These are phyloP conservation scores for Heliconius ismenius DNA, from an alignment of 2,888 invertebrate genomes.

Conservation along the genomic window DNA sequence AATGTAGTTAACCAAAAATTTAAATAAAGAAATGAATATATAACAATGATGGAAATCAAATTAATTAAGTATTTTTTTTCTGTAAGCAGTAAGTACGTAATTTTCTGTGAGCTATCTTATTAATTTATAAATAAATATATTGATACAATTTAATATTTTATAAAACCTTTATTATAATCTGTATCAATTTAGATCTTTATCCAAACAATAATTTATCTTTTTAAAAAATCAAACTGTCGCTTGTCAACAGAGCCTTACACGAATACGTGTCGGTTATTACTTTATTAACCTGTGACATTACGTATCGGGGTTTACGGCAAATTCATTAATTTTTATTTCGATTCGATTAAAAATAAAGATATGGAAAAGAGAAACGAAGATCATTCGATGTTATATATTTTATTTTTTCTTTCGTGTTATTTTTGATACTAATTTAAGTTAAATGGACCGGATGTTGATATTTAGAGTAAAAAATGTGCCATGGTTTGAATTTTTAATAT, in stretches of 20 bases:
- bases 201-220: constrained; percentile 3
- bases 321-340: constrained; percentile 38
- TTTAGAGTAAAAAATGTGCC: neutral
- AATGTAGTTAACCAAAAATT: no score
- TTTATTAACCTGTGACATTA: constrained; percentile 33
- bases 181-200: neutral
- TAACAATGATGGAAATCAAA: no score
- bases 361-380: constrained; percentile 24
- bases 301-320: constrained; percentile 35
- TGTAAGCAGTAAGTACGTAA: no score
- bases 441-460: constrained; percentile 18
- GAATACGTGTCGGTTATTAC: constrained; percentile 31
- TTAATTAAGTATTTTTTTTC: no score
- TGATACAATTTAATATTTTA: no score
- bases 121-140: neutral
- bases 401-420: constrained; percentile 16
- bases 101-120: neutral
- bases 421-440: constrained; percentile 17
- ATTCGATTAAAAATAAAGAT: constrained; percentile 33
- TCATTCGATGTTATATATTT: constrained; percentile 1
- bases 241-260: constrained; percentile 14
- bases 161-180: neutral
- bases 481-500: neutral
- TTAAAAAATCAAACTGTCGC: constrained; percentile 1
- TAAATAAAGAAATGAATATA: no score